Evolutionary conservation across 2,113 vertebrate genomes (phyloP).

Genomic region (Pampusana beccarii): DNA sequence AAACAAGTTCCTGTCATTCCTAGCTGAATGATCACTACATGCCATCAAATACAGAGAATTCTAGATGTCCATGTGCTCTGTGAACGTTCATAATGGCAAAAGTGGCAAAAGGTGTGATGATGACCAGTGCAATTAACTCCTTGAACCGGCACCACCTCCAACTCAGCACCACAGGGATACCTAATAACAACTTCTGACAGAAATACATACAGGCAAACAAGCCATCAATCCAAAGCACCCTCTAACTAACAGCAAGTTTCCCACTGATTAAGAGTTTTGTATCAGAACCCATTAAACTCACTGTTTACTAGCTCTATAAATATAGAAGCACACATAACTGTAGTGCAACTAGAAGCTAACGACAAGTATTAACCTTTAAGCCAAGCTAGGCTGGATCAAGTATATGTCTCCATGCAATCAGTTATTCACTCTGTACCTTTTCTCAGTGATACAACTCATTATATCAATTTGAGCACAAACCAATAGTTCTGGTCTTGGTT

Average conservation of each 20-base stretch:
- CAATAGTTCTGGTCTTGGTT: neutral
- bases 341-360: accelerated
- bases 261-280: accelerated
- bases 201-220: accelerated
- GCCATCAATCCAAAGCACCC: accelerated
- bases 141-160: neutral
- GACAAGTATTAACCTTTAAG: too few species aligned
- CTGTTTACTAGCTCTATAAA: neutral
- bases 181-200: accelerated
- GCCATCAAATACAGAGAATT: accelerated
- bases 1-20: neutral
- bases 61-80: accelerated
- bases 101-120: too few species aligned
- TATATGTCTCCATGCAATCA: accelerated
- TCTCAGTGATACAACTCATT: accelerated
- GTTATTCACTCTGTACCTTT: accelerated
- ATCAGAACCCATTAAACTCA: neutral
- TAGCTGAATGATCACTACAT: neutral
- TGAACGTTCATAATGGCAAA: accelerated
- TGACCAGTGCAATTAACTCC: too few species aligned
- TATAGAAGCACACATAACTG: accelerated
- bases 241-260: neutral
- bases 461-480: neutral
- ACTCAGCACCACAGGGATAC: neutral
- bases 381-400: neutral